Percentiles rank a stretch among this genome's conserved stretches.
These are phyloP conservation scores for Cassiopea andromeda DNA, from an alignment of 30 jellyfish, hydroid and myxozoan species.

Conservation along the genomic window DNA sequence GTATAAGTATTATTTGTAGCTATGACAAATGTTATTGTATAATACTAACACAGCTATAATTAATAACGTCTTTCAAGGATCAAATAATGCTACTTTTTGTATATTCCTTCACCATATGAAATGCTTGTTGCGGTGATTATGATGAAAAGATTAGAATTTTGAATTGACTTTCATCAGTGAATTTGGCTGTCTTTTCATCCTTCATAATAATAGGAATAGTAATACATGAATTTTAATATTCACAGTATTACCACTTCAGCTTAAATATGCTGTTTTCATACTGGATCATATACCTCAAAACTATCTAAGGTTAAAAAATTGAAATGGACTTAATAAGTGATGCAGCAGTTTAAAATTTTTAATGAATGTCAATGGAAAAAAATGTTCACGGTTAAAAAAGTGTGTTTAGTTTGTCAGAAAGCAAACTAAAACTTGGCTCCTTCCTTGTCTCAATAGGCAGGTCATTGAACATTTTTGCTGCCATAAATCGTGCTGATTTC, in stretches of 20 bases:
- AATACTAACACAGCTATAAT: conserved; percentile 58
- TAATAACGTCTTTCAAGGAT: conserved; percentile 28
- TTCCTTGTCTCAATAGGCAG: conserved; percentile 10
- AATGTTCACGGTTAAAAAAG: background rate
- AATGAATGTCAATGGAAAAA: no score
- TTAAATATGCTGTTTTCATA: no score
- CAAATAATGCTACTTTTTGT: background rate
- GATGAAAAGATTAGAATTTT: background rate
- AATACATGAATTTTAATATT: no score
- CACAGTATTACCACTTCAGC: no score
- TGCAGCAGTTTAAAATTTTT: no score
- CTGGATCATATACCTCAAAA: no score
- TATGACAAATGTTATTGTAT: conserved; percentile 63
- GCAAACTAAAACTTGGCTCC: background rate
- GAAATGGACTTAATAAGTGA: no score
- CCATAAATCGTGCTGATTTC: conserved; percentile 2
- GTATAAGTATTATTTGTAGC: conserved; percentile 50
- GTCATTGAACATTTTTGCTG: background rate
- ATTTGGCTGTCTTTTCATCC: no score
- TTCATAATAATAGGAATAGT: no score
- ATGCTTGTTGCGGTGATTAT: background rate
- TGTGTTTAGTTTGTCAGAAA: background rate
- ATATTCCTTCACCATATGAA: background rate
- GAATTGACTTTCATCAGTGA: no score
- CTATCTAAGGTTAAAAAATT: no score